Conservation (phyloP, 53 echinoderm and acorn worm genomes). For the Mesocentrotus franciscanus region DNA sequence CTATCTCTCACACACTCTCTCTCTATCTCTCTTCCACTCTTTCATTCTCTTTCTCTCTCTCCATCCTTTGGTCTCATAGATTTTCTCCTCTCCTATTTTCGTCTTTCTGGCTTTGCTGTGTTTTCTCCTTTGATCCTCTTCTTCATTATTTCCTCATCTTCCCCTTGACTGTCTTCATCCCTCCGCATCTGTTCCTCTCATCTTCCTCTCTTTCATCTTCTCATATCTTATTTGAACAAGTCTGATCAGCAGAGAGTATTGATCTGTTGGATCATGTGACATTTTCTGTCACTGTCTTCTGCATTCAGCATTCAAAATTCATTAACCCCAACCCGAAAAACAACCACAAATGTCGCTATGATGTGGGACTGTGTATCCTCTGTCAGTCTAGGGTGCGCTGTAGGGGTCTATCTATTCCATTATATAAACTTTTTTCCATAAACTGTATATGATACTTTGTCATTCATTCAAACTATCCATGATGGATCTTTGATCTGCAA, state of each 20-base stretch:
- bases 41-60: neutral
- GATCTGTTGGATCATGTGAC: constrained; percentile 44
- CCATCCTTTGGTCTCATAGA: neutral
- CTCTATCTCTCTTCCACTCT: no score
- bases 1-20: no score
- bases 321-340: neutral
- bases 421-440: no score
- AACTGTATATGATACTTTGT: no score
- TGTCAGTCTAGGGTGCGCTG: neutral
- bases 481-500: neutral
- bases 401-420: neutral
- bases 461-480: neutral
- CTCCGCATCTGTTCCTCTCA: neutral
- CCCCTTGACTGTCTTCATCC: neutral
- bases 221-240: constrained; percentile 11
- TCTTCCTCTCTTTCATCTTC: neutral
- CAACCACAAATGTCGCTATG: neutral
- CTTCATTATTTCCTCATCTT: neutral
- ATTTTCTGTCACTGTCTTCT: constrained; percentile 35
- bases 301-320: constrained; percentile 36
- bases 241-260: constrained; percentile 11
- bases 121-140: neutral
- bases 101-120: neutral
- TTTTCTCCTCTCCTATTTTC: neutral
- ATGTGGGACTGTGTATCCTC: neutral